Conservation (phyloP, 2,888 invertebrate species). For the Tanytarsus gracilentus region DNA sequence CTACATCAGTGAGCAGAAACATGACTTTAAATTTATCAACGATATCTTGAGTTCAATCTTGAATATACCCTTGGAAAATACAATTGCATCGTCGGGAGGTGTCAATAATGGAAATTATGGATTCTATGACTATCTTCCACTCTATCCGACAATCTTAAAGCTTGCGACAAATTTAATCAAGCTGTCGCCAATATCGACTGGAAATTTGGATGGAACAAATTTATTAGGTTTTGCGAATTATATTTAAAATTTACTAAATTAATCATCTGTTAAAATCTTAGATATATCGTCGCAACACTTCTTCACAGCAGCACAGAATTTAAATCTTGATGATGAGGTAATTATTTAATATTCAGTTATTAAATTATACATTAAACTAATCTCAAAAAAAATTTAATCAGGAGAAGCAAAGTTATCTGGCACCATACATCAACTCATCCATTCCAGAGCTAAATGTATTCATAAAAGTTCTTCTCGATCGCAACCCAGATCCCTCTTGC, state of each 20-base stretch:
- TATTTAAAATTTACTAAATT: too few species aligned
- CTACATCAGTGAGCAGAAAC: neutral
- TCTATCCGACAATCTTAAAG: conserved; percentile 57
- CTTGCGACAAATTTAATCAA: conserved; percentile 57
- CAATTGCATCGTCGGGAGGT: neutral
- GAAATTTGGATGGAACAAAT: conserved; percentile 51
- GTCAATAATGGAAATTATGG: conserved; percentile 22
- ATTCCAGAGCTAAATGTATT: conserved; percentile 53
- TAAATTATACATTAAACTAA: too few species aligned
- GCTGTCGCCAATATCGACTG: conserved; percentile 44
- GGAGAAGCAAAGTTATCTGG: conserved; percentile 50
- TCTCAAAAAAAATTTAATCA: too few species aligned
- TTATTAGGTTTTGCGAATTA: too few species aligned
- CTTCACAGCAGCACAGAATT: conserved; percentile 49
- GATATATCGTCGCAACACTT: conserved; percentile 54
- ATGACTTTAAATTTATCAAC: conserved; percentile 31
- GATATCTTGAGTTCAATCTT: conserved; percentile 52
- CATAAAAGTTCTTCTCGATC: conserved; percentile 57
- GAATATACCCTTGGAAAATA: conserved; percentile 45
- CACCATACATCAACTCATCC: conserved; percentile 53
- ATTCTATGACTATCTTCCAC: conserved; percentile 49
- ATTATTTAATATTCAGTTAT: too few species aligned
- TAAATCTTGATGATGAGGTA: conserved; percentile 51
- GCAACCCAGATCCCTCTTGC: conserved; percentile 59
- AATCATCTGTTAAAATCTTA: too few species aligned